Evolutionary conservation across 1,140 invertebrate species (phyloP).

Genomic region (Lepidurus packardi): DNA sequence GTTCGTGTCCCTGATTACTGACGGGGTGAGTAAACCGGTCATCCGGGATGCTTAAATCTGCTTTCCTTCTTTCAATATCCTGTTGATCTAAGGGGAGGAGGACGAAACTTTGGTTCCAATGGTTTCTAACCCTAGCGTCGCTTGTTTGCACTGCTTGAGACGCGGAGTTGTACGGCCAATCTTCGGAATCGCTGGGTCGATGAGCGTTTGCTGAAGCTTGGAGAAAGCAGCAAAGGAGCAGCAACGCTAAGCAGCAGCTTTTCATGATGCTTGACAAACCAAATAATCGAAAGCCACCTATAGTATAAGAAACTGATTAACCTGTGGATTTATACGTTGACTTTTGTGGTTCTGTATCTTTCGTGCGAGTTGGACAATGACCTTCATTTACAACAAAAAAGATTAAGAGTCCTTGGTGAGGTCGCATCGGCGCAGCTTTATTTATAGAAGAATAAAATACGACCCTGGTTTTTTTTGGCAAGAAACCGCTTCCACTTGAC

Average conservation of each 20-base stretch:
- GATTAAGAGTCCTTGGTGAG: neutral
- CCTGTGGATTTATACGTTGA: neutral
- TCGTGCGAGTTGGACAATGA: neutral
- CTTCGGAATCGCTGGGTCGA: neutral
- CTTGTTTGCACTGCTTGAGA: neutral
- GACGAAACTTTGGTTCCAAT: neutral
- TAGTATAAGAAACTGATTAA: neutral
- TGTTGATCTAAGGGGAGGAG: neutral
- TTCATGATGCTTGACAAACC: neutral
- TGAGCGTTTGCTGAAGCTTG: neutral
- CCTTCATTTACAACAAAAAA: neutral
- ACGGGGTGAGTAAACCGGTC: neutral
- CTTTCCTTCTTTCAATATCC: neutral
- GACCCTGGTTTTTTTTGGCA: neutral
- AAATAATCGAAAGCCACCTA: neutral
- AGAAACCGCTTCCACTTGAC: slow-evolving; percentile 2
- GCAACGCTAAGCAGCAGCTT: neutral
- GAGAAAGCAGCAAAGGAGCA: neutral
- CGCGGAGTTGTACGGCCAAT: neutral
- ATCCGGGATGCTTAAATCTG: neutral
- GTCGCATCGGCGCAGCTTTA: neutral
- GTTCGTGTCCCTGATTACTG: neutral
- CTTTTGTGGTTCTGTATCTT: neutral
- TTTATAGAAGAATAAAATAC: slow-evolving; percentile 11
- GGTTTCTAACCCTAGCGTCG: neutral